These are phyloP conservation scores for Lucinisca nassula DNA, from an alignment of 2,888 invertebrate species.

Conservation along the genomic window DNA sequence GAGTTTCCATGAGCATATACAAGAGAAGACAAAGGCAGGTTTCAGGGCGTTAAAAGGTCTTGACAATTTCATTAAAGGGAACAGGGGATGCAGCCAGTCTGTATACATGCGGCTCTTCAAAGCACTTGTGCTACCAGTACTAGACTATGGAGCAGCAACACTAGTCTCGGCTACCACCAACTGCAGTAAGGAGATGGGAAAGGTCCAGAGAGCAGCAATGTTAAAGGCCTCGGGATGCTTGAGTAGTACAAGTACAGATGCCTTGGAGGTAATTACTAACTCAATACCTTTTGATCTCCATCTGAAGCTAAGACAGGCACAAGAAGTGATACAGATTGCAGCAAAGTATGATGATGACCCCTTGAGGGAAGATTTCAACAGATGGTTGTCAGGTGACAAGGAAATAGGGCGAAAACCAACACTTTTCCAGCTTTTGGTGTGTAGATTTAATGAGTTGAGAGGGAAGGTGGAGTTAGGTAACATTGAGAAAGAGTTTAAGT, in stretches of 20 bases:
- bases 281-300: conserved; percentile 16
- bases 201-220: conserved; percentile 28
- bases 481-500: no score
- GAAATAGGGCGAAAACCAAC: no score
- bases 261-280: conserved; percentile 22
- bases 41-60: not conserved
- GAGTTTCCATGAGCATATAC: not conserved
- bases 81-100: conserved; percentile 17
- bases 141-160: conserved; percentile 22
- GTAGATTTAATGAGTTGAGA: no score
- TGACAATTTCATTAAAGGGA: not conserved
- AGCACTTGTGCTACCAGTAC: conserved; percentile 8
- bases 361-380: no score
- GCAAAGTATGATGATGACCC: not conserved
- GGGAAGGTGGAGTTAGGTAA: no score
- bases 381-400: no score
- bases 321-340: not conserved
- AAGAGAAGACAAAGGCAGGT: not conserved
- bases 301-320: conserved; percentile 6
- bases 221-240: conserved; percentile 22
- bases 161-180: not conserved
- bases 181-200: not conserved
- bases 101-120: conserved; percentile 27
- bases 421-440: no score
- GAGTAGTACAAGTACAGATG: conserved; percentile 17